Percentiles rank a stretch among this genome's conserved stretches.
Evolutionary conservation across 2,797 vertebrate species (phyloP).

Genomic region (Enoplosus armatus): DNA sequence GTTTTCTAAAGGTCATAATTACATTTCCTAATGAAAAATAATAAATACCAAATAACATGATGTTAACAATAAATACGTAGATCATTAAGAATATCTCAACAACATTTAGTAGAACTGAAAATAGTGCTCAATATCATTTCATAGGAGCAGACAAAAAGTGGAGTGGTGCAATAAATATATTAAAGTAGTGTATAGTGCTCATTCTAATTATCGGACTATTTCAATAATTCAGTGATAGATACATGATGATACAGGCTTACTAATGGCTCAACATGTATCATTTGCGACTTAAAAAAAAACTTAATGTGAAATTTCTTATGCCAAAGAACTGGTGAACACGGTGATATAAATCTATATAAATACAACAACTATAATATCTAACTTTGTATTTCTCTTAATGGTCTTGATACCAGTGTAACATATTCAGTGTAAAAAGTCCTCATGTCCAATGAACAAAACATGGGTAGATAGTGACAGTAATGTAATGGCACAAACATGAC

Average conservation of each 20-base stretch:
- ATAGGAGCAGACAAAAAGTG: constrained; percentile 30
- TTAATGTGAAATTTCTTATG: too few relatives aligned
- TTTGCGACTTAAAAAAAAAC: constrained; percentile 22
- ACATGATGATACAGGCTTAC: not conserved
- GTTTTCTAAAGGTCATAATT: constrained; percentile 29
- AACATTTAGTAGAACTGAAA: constrained; percentile 35
- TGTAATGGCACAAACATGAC: constrained; percentile 19
- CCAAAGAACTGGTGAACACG: constrained; percentile 18
- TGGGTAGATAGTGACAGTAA: not conserved
- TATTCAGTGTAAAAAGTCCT: constrained; percentile 37
- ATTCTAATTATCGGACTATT: constrained; percentile 10
- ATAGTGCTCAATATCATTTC: constrained; percentile 28
- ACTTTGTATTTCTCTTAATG: not conserved
- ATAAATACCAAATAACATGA: constrained; percentile 60
- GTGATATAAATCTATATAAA: constrained; percentile 38
- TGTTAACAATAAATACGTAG: constrained; percentile 58
- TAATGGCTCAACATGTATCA: constrained; percentile 11
- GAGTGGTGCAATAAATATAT: constrained; percentile 41
- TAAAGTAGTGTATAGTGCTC: constrained; percentile 3
- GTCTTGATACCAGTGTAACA: constrained; percentile 24
- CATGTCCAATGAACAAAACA: constrained; percentile 8
- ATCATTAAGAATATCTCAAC: constrained; percentile 22
- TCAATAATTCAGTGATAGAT: constrained; percentile 30
- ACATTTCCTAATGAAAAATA: constrained; percentile 29
- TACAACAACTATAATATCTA: constrained; percentile 30